Base-by-base conservation (phyloP, 2,113 vertebrate genomes). In the Lethenteron reissneri region DNA sequence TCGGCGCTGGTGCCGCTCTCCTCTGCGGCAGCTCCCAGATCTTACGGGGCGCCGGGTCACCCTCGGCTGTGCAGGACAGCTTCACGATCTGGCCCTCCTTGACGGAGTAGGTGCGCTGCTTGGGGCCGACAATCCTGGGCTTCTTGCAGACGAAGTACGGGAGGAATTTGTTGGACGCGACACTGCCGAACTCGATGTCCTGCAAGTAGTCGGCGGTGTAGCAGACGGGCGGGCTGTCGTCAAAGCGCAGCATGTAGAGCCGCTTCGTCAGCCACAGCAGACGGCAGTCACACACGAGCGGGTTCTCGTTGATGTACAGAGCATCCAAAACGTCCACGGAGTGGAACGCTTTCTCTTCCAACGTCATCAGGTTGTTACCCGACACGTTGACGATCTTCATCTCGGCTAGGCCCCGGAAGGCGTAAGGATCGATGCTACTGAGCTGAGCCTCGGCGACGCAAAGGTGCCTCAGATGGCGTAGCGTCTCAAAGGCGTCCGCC, bases 101-200 rank as follows among this genome's bases (percentile, higher is more conserved):
- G 1, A 85, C 84, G 11, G 25, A 10, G n/a, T 68, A 11, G n/a
- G 25, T 11, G 64, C 10, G 94, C 74, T 96, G 81, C 75, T 89
- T 92, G 79, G 89, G 88, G 82, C 97, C 90, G 73, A 86, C 84
- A 78, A 97, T 96, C 76, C 89, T 84, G 0, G 94, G 92, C 59
- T 86, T 86, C 75, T 90, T 88, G 78, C 92, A 99, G 8, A 89
- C 92, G 80, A 97, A 96, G 78, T 96, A 95, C 80, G 90, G 95
- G 72, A 88, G 86, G 76, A 89, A 85, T 69, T 96, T 83, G 13
- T 92, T 81, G 0, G 96, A 91, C 0, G 94, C 89, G 77, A 97
- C 96, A 78, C 95, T 91, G 78, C 95, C 97, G 80, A 99, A 97
- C 78, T 97, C 91, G 78, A 95, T 97, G 70, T 90, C 94, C 79